Evolutionary conservation across 2,797 vertebrate genomes (phyloP), one percentile per base, ranked within the genome.

Genomic region (Zalophus californianus): DNA sequence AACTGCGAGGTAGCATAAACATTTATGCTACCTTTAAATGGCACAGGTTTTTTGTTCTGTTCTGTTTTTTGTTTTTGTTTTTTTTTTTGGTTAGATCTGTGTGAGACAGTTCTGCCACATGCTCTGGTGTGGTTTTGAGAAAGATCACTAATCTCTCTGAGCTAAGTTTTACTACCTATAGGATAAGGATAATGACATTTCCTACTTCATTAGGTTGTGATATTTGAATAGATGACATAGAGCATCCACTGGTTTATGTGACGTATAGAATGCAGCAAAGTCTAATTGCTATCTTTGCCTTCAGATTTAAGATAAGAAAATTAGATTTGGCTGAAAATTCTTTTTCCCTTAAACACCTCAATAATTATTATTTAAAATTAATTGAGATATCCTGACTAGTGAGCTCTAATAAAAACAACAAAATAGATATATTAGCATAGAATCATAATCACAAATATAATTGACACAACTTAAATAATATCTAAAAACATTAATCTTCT

Each of bases 401-500:
- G 32, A 88, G 11, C 68, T 96, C 32, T 87, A 38, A 70, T 58
- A 38, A 80, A 95, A 95, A 32, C 58, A 68, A 52, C 5, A 87
- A 64, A 85, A 77, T 82, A 41, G n/a, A 75, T 86, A 35, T 23
- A 58, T 75, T 60, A 75, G 4, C 21, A 58, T 84, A 72, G 78
- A 93, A 77, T 56, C 44, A 90, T 91, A 77, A 87, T 86, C 38
- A 84, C 38, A 94, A 77, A 93, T 78, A 56, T 83, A 91, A 92
- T 62, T 87, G 83, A 90, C 21, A 80, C 66, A 91, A 66, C 12
- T 86, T 96, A 93, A 96, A 96, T 93, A 95, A 79, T 90, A 94
- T 32, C 64, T 83, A 75, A 95, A 92, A 62, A 2, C 70, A 96
- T 97, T 90, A 95, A 94, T 97, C 89, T 96, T 89, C 64, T 93